A percentile compares a stretch with the other conserved stretches of the same genome.
Conservation (phyloP, 2,888 invertebrate species). For the Diarsia rubi region DNA sequence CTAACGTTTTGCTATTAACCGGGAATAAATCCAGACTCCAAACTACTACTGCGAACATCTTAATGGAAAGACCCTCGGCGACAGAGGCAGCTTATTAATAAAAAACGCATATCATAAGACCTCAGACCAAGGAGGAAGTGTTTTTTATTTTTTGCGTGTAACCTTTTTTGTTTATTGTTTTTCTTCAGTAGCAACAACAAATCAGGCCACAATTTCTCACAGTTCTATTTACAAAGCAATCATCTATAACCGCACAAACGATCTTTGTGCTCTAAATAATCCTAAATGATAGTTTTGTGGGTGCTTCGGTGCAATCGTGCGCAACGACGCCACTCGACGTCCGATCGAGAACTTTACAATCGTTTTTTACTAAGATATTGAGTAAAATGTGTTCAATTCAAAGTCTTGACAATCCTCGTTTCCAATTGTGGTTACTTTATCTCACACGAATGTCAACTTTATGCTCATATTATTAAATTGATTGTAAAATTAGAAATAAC, state of each 20-base stretch:
- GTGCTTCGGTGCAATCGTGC: constrained; percentile 66
- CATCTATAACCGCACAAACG: constrained; percentile 58
- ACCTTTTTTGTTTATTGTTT: background rate
- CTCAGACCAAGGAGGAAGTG: background rate
- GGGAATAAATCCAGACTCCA: background rate
- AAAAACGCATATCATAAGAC: background rate
- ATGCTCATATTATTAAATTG: background rate
- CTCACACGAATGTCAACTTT: background rate
- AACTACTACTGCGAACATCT: background rate
- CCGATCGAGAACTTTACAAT: constrained; percentile 42
- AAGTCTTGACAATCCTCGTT: background rate
- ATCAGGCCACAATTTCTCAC: constrained; percentile 41
- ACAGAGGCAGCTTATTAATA: background rate
- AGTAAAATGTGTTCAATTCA: constrained; percentile 44
- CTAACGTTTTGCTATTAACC: background rate
- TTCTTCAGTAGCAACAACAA: constrained; percentile 10
- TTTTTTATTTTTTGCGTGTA: background rate
- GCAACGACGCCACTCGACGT: constrained; percentile 50
- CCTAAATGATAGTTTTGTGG: constrained; percentile 56
- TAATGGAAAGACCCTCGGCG: background rate
- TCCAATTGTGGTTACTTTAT: background rate
- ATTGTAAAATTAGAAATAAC: background rate
- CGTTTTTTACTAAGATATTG: constrained; percentile 36
- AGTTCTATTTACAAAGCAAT: constrained; percentile 50
- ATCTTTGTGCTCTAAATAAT: constrained; percentile 50